A percentile compares a stretch with the other conserved stretches of the same genome.
phyloP scores from a whole-genome alignment of 2,797 vertebrate species.

The Orientallactaga sibirica region DNA sequence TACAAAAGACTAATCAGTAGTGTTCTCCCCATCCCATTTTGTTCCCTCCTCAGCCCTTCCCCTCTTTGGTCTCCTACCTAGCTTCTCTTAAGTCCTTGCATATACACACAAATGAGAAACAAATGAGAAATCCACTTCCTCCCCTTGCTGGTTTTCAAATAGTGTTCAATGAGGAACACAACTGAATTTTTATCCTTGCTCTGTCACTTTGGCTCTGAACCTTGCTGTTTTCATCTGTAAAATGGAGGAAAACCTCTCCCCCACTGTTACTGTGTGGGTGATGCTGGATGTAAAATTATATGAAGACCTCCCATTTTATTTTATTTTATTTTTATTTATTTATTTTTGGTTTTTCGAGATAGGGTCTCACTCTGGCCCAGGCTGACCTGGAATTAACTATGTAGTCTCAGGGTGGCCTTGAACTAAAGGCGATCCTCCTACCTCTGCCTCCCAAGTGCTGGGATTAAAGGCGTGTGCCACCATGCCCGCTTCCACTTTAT shows the following conservation, averaged over 20 bases:
- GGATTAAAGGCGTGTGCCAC: too few species aligned
- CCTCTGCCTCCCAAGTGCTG: too few species aligned
- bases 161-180: background rate
- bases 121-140: constrained; percentile 65
- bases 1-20: background rate
- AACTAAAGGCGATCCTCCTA: too few species aligned
- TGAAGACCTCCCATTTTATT: constrained; percentile 11
- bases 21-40: background rate
- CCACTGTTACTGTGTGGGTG: background rate
- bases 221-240: constrained; percentile 45
- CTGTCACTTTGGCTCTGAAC: background rate
- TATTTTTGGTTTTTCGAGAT: too few species aligned
- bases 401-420: too few species aligned
- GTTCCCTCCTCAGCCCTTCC: background rate
- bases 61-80: constrained; percentile 4
- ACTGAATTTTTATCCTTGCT: background rate
- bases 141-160: background rate
- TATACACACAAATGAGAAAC: constrained; percentile 60
- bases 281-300: background rate
- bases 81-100: constrained; percentile 39
- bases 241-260: background rate
- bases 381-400: too few species aligned
- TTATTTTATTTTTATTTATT: background rate
- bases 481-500: background rate
- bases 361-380: too few species aligned